A percentile compares a stretch with the other conserved stretches of the same genome.
phyloP scores from a whole-genome alignment of 2,797 vertebrate species.

The Tragelaphus oryx region DNA sequence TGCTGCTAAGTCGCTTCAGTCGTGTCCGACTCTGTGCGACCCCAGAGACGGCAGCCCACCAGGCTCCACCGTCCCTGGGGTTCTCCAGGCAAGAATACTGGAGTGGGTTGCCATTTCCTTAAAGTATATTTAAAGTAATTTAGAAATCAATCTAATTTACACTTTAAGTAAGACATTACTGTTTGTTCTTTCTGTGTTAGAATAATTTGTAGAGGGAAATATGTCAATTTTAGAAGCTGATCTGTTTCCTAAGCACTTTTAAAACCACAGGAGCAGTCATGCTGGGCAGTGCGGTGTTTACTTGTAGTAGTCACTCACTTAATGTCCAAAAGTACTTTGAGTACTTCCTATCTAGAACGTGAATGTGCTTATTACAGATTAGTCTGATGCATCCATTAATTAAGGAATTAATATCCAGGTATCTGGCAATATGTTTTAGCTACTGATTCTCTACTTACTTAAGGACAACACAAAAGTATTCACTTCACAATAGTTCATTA shows the following conservation, averaged over 20 bases:
- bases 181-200: background rate
- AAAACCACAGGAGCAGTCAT: background rate
- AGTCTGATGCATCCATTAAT: background rate
- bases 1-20: too few relatives aligned
- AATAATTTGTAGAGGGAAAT: background rate
- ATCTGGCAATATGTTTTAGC: background rate
- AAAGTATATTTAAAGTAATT: background rate
- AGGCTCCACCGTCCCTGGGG: too few relatives aligned
- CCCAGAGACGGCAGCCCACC: too few relatives aligned
- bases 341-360: background rate
- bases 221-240: background rate
- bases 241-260: background rate
- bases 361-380: background rate
- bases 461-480: background rate
- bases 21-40: too few relatives aligned
- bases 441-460: background rate
- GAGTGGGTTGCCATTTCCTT: background rate
- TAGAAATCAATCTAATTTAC: conserved; percentile 5
- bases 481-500: background rate
- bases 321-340: background rate
- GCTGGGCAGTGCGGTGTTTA: background rate
- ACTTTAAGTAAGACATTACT: background rate
- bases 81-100: too few relatives aligned
- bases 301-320: background rate
- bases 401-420: background rate